Base-by-base conservation (phyloP, 2,797 vertebrate genomes). In the Limnodromus scolopaceus region DNA sequence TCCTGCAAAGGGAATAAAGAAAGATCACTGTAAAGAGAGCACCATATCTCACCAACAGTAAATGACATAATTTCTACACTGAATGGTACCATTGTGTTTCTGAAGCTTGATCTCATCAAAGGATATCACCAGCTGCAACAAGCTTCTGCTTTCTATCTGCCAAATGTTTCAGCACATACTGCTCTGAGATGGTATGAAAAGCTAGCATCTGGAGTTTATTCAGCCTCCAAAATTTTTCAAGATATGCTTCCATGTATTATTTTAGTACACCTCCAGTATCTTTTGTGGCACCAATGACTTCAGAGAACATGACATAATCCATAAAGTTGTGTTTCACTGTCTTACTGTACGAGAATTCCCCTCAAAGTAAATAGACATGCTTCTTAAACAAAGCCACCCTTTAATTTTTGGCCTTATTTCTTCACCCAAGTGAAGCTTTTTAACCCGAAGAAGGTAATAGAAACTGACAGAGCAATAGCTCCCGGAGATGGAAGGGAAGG, bases 61-160 rank as follows among this genome's bases (percentile, higher is more conserved):
- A 64, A 93, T 95, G 78, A 89, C 55, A 60, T 95, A 94, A 96
- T 95, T 94, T 61, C 24, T 68, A 1, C 45, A 13, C 27, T 95
- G 95, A 97, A 96, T 95, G 79, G 48, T 17, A 45, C 53, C 61
- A 81, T 81, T 97, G 91, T 96, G 54, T 3, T 92, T 69, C 81
- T n/a, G 45, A 85, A 71, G 87, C 78, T 81, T 94, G 87, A 80
- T 85, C 64, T 84, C 89, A 89, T 91, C 84, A 91, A 94, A 95
- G 79, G 71, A 53, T 89, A 93, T 94, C 91, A 87, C 89, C 91
- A 91, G 71, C 87, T 96, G 86, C 93, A 94, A 43, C 48, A 64
- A 85, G 75, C 49, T 86, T 82, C 84, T 96, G 92, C 61, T 80
- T 88, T 57, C 60, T 84, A 51, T 93, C 89, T 81, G 89, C 49